These are phyloP conservation scores for Helicolenus hilgendorfi DNA, from an alignment of 2,797 vertebrate species.

Conservation along the genomic window DNA sequence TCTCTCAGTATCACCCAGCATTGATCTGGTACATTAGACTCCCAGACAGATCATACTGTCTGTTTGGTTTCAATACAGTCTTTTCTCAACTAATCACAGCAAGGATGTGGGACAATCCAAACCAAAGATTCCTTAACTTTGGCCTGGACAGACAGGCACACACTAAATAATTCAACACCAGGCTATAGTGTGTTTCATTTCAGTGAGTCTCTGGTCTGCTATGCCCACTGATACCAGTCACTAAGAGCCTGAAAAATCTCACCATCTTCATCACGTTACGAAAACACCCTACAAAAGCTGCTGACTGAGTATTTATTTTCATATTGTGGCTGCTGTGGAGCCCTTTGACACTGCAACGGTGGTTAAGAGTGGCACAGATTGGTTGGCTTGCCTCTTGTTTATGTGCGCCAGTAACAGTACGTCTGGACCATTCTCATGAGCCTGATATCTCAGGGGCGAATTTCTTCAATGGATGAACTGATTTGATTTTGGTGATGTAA, in stretches of 20 bases:
- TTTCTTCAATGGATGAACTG: no score
- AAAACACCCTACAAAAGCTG: background rate
- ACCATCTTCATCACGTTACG: background rate
- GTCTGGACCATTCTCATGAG: background rate
- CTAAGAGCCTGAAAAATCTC: conserved; percentile 20
- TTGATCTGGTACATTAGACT: background rate
- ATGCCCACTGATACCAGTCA: conserved; percentile 1
- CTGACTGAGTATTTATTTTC: background rate
- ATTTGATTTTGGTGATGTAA: accelerated
- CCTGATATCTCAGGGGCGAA: no score
- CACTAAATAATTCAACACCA: conserved; percentile 53
- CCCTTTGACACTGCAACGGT: background rate
- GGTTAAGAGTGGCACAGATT: conserved; percentile 2
- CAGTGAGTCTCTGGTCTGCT: conserved; percentile 8
- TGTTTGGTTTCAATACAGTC: conserved; percentile 19
- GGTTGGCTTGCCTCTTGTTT: conserved; percentile 22
- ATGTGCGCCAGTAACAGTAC: background rate
- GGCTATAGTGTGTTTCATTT: conserved; percentile 29
- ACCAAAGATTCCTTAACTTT: conserved; percentile 33
- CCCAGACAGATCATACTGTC: background rate
- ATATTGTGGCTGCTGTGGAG: background rate
- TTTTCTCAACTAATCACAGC: background rate
- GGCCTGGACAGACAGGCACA: conserved; percentile 8
- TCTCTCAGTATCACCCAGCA: conserved; percentile 4
- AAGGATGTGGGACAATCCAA: conserved; percentile 8